Conservation (phyloP, 1,140 invertebrate species). For the Thaumatotibia leucotreta region DNA sequence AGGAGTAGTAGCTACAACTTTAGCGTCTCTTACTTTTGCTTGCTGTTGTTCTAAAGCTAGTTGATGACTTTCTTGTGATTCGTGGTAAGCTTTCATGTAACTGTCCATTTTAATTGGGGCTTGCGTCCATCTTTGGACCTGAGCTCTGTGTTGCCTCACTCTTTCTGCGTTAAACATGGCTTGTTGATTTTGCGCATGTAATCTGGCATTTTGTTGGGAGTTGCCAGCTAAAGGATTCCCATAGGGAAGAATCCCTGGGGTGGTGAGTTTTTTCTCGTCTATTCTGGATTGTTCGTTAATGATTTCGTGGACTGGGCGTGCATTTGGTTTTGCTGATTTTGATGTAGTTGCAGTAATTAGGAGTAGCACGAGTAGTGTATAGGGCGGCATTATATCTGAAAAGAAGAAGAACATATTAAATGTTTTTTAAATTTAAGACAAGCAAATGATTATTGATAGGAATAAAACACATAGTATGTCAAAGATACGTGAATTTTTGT, state of each 20-base stretch:
- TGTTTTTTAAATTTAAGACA: too few species aligned
- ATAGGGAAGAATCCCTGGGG: conserved; percentile 41
- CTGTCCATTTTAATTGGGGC: conserved; percentile 51
- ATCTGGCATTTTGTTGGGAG: conserved; percentile 50
- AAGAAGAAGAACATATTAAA: conserved; percentile 22
- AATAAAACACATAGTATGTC: too few species aligned
- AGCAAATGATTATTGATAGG: too few species aligned
- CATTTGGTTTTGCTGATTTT: conserved; percentile 39
- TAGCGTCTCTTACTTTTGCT: conserved; percentile 35
- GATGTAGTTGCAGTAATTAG: conserved; percentile 29
- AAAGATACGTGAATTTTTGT: too few species aligned
- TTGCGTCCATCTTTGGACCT: conserved; percentile 55
- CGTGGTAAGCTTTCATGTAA: conserved; percentile 70
- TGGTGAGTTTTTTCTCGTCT: conserved; percentile 42
- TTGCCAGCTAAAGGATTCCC: conserved; percentile 63
- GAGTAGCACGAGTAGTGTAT: conserved; percentile 27
- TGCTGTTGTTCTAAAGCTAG: conserved; percentile 63
- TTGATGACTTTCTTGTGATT: conserved; percentile 68
- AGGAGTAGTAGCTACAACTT: neutral
- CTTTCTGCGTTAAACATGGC: conserved; percentile 69
- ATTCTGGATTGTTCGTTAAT: conserved; percentile 61
- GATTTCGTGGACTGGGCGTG: conserved; percentile 56
- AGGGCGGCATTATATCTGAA: conserved; percentile 49
- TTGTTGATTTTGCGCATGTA: conserved; percentile 64
- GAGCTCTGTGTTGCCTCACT: conserved; percentile 60